Base-by-base conservation (phyloP, 2,888 invertebrate species). In the Lordiphosa fenestrarum region DNA sequence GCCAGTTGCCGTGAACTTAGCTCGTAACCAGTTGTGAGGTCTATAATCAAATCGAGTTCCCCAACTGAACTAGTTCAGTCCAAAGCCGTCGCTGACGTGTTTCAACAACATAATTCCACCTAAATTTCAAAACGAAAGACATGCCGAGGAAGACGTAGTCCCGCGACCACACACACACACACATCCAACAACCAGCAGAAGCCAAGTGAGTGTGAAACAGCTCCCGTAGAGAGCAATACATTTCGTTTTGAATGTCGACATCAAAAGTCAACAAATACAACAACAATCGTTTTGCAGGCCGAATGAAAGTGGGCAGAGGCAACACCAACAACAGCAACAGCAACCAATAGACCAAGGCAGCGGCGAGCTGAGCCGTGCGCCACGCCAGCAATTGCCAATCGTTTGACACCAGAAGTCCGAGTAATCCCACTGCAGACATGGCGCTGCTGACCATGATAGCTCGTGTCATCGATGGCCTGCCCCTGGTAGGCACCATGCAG, bases 401-500 rank as follows among this genome's bases (percentile, higher is more conserved):
- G 9, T 30, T 30, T 30, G 10, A 1, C 30, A 2, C 2, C 3
- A 30, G 30, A 30, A 33, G 30, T 44, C 33, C 33, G 10, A 15
- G 15, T 15, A 44, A 44, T 33, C 15, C 12, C 62, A 23, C 35
- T 36, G 38, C 15, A 40, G 93, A 91, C 88, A 99, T 98, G 98
- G 97, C 99, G 89, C 90, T 98, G 88, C 94, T 98, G 92, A 99
- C 99, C 67, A 97, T 99, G 96, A 98, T 99, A 86, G 98, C 98
- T 23, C 93, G 99, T 83, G 94, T 98, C 81, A 94, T 95, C 77
- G 99, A 99, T 91, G 98, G 98, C 33, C 92, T 99, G 72, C 98
- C 98, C 53, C 91, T 99, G 82, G 97, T 98, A 62, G 98, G 98
- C 55, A 97, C 97, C 53, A 96, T 98, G 93, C 98, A 98, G 91